phyloP scores from a whole-genome alignment of 2,113 vertebrate species.

The Eidolon helvum region DNA sequence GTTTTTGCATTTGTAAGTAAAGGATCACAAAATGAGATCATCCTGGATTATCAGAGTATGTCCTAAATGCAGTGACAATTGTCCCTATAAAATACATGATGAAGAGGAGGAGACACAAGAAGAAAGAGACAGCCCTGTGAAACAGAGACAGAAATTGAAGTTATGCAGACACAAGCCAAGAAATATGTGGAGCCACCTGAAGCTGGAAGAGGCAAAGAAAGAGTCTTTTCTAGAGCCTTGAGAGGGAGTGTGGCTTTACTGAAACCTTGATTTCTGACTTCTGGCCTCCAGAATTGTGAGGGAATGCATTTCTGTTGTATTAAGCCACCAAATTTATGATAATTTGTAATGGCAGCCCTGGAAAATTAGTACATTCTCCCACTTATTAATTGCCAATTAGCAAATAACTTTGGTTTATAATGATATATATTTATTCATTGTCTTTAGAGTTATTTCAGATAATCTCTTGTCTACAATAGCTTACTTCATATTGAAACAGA shows the following conservation, averaged over 20 bases:
- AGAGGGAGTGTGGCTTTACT: neutral
- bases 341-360: neutral
- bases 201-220: neutral
- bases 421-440: neutral
- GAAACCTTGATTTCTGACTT: neutral
- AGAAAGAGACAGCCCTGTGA: rapidly evolving
- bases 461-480: neutral
- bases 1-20: neutral
- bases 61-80: neutral
- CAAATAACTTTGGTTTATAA: neutral
- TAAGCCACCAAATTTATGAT: neutral
- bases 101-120: neutral
- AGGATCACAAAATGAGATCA: neutral
- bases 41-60: neutral
- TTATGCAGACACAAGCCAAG: neutral
- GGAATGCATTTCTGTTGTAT: neutral
- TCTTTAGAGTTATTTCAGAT: neutral
- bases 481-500: neutral
- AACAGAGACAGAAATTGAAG: neutral
- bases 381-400: neutral
- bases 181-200: neutral
- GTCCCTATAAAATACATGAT: neutral
- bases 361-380: neutral
- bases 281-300: neutral
- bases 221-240: rapidly evolving